Base-by-base conservation (phyloP, 1,140 invertebrate species). In the Metopolophium dirhodum region DNA sequence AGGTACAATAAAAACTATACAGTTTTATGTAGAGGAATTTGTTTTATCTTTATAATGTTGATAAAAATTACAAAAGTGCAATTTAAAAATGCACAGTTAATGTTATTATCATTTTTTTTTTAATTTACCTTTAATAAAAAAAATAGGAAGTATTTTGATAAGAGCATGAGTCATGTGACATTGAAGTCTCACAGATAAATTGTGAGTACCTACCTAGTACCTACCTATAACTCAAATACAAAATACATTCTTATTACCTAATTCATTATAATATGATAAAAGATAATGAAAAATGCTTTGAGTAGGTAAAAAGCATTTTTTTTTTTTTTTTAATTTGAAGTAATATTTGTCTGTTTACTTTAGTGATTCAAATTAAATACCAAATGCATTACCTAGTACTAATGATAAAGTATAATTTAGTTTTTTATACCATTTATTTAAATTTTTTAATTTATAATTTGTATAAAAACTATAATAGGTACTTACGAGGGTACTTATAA, bases 101-200 rank as follows among this genome's bases (percentile, higher is more conserved):
- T 37, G 77, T 82, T 82, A 83, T 37, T 22, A 83, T 85, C 9
- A 41, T 85, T 85, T 45, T 85, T 30, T 85, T 41, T 85, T 41
- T 30, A 83, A 37, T 23, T 6, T 85, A 85, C 22, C 37, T 85
- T 22, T 88, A 41, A 41, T 41, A 41, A 41, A 41, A 41, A 41
- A 41, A 41, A 41, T 41, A 49, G 26, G 87, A 37, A 77, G 61
- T 54, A 51, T 54, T 37, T 41, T 89, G 88, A 89, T 89, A 89
- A 89, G n/a, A 54, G 37, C 14, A 89, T 89, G 88, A 89, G 51
- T 89, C 88, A 89, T 89, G 35, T 89, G 51, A 57, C 35, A 89
- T 89, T 89, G 35, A 57, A 89, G 26, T 54, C n/a, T 6, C n/a
- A 20, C n/a, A 77, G 61, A 77, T 77, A 77, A 77, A 77, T n/a